phyloP scores from a whole-genome alignment of 2,113 vertebrate genomes.

The Daphoenositta chrysoptera region DNA sequence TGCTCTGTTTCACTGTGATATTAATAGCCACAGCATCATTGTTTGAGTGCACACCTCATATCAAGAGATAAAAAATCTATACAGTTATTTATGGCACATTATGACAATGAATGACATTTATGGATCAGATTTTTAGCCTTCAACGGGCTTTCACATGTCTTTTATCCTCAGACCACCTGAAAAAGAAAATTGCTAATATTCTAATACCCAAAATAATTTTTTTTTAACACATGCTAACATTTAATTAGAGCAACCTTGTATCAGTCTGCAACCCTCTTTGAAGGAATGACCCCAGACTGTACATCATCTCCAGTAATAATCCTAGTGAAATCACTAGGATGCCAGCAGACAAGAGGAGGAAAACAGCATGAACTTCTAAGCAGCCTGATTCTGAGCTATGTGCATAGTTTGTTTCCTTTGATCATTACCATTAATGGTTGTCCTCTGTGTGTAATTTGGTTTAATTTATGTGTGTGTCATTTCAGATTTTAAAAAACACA shows the following conservation, averaged over 20 bases:
- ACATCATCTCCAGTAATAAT: constrained; percentile 21
- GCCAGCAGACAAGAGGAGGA: background rate
- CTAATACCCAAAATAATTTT: background rate
- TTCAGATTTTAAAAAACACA: constrained; percentile 63
- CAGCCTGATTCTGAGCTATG: background rate
- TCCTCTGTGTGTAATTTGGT: constrained; percentile 55
- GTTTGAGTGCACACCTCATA: background rate
- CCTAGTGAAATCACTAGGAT: constrained; percentile 21
- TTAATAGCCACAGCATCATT: background rate
- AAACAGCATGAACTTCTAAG: constrained; percentile 36
- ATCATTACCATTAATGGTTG: constrained; percentile 44
- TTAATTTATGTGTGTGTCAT: constrained; percentile 62
- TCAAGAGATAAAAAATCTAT: background rate
- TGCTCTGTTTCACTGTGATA: background rate
- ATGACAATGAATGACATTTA: background rate
- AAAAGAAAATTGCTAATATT: background rate
- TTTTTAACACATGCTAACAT: background rate
- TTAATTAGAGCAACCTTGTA: constrained; percentile 32
- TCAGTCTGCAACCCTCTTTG: background rate
- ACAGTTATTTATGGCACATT: background rate
- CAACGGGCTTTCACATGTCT: background rate
- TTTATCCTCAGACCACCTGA: background rate
- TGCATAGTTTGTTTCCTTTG: constrained; percentile 54
- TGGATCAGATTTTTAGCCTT: background rate
- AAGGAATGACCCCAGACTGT: constrained; percentile 5